Percentiles rank a stretch among this genome's conserved stretches.
Conservation (phyloP, 2,797 vertebrate genomes). For the Cygnus olor region DNA sequence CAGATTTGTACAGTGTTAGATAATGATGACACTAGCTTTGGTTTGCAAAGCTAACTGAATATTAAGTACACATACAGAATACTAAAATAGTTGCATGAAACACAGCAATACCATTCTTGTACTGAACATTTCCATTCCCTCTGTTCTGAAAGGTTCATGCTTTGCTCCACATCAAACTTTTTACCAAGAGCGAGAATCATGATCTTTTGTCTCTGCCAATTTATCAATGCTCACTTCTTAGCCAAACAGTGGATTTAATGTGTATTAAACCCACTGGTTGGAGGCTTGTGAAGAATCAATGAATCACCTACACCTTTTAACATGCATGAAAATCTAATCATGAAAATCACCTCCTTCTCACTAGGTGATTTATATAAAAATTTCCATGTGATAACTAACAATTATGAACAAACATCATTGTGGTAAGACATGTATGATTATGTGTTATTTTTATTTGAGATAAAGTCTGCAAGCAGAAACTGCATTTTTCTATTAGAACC, state of each 20-base stretch:
- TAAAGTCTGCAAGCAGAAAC: neutral
- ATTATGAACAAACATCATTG: neutral
- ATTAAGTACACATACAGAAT: neutral
- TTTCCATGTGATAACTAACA: neutral
- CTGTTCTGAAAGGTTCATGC: neutral
- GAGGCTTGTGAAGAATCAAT: neutral
- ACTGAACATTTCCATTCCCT: neutral
- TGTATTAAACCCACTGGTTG: neutral
- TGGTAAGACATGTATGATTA: neutral
- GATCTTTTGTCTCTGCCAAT: neutral
- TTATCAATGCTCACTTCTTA: neutral
- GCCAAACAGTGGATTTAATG: neutral
- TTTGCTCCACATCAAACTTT: neutral
- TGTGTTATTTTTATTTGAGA: neutral
- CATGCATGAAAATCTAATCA: neutral
- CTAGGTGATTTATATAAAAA: neutral
- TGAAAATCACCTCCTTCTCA: neutral
- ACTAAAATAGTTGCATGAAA: conserved; percentile 4
- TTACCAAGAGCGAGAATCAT: neutral
- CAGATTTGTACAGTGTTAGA: conserved; percentile 15
- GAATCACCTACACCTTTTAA: neutral
- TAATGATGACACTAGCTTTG: neutral
- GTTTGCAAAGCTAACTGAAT: conserved; percentile 34
- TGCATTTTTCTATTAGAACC: neutral
- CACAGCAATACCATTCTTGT: neutral